Base-by-base conservation (phyloP, 2,888 invertebrate genomes). In the Ischnus inquisitorius region DNA sequence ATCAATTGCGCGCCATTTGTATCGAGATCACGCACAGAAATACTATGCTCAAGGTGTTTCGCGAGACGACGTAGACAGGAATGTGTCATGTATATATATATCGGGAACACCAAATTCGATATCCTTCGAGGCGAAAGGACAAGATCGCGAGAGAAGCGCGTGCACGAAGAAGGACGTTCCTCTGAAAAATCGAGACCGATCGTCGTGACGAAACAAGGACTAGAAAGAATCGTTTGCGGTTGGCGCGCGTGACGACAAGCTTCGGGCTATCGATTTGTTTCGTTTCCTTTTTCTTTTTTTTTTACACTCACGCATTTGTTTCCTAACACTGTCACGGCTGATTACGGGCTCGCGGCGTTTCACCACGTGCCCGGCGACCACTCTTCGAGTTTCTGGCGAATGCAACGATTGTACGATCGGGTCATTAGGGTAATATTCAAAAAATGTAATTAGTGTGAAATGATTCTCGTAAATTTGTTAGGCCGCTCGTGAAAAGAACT, bases 281-380 rank as follows among this genome's bases (percentile, higher is more conserved):
- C 51, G 25, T 62, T 78, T 39, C 54, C 14, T 76, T 41, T 65
- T 72, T 72, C 60, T 34, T 79, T 76, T 51, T 54, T 64, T 39
- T 65, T 57, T 10, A 3, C 34, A 34, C 6, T 43, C 43, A 34
- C 62, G 48, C 34, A 74, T 77, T 74, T 78, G 28, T 80, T 78
- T 80, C 74, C 54, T 74, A 80, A 77, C 51, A 83, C 22, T 77
- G 83, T 77, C 80, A 83, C 71, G 79, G 76, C 48, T 71, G 79
- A 79, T 72, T 41, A 72, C 57, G 54, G 64, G 76, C 65, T 74
- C 76, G 43, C 51, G 48, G 72, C 72, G 39, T 69, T 71, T 51
- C 14, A 43, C 71, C 71, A 78, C 68, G 60, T 54, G 75, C 34
- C 34, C n/a, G 34, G 34, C 19, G 16, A 22, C 8, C 64, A 51